Percentiles rank a stretch among this genome's conserved stretches.
Conservation (phyloP, 2,113 vertebrate species). For the Aramus guarauna region DNA sequence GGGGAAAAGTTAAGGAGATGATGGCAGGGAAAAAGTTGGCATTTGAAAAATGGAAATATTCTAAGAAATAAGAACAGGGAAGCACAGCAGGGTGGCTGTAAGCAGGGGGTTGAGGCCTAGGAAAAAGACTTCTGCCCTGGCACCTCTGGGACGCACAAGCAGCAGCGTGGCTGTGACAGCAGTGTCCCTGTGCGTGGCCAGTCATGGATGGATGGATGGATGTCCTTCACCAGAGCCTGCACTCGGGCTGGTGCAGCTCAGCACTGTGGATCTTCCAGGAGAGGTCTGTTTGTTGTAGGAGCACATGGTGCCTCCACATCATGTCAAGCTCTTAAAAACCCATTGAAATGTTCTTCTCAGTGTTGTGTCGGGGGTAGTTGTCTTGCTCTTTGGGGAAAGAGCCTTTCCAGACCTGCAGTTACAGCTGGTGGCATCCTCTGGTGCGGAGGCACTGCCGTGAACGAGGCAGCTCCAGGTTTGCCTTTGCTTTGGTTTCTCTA, state of each 20-base stretch:
- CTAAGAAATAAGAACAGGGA: background rate
- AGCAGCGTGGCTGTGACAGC: background rate
- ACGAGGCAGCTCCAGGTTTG: background rate
- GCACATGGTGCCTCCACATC: fast-evolving
- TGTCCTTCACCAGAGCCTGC: background rate
- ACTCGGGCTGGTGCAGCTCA: fast-evolving
- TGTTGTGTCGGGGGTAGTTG: fast-evolving
- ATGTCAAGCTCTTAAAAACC: no score
- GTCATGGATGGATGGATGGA: no score
- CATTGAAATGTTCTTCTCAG: background rate
- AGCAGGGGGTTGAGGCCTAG: background rate
- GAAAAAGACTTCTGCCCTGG: background rate
- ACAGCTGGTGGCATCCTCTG: background rate
- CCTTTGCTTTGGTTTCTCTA: background rate
- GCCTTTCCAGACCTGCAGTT: background rate
- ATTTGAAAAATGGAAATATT: background rate
- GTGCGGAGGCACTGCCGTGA: background rate
- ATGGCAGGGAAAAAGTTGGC: background rate
- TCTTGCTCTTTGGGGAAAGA: background rate
- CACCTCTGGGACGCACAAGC: no score
- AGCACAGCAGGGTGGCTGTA: no score
- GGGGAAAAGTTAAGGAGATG: background rate
- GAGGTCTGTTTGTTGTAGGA: background rate
- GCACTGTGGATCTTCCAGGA: background rate
- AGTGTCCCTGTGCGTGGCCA: fast-evolving